Conservation (phyloP, 2,113 vertebrate species). For the Oxygymnocypris stewartii region DNA sequence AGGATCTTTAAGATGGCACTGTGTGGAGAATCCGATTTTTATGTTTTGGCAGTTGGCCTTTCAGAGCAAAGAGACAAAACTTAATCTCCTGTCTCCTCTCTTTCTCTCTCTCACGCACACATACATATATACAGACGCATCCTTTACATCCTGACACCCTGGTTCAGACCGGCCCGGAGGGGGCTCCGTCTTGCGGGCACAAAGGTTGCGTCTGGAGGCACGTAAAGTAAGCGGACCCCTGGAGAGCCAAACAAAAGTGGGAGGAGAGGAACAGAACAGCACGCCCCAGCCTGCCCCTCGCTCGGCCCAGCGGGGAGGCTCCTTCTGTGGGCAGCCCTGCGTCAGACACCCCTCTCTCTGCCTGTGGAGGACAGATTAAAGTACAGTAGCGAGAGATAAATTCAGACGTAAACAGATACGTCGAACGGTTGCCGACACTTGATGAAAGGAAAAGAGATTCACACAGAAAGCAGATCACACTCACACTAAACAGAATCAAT, state of each 20-base stretch:
- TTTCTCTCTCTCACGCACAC: slow-evolving; percentile 44
- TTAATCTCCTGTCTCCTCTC: slow-evolving; percentile 46
- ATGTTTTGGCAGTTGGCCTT: slow-evolving; percentile 48
- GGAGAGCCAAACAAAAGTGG: slow-evolving; percentile 41
- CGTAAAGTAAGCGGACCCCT: slow-evolving; percentile 46
- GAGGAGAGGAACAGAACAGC: slow-evolving; percentile 27
- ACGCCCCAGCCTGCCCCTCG: slow-evolving; percentile 5
- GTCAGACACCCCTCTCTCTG: background rate
- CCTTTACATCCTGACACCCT: slow-evolving; percentile 36
- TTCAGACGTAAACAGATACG: background rate
- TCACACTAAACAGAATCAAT: background rate
- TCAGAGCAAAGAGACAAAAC: slow-evolving; percentile 39
- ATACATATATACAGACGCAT: slow-evolving; percentile 44
- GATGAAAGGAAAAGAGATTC: slow-evolving; percentile 13
- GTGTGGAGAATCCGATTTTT: slow-evolving; percentile 52
- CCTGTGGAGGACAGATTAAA: slow-evolving; percentile 32
- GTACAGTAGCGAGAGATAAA: slow-evolving; percentile 33
- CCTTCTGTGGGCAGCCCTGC: slow-evolving; percentile 17
- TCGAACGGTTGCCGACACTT: background rate
- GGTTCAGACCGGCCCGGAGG: slow-evolving; percentile 32
- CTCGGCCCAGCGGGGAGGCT: slow-evolving; percentile 8
- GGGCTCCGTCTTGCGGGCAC: slow-evolving; percentile 49
- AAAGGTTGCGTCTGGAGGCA: slow-evolving; percentile 47
- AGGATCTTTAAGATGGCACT: slow-evolving; percentile 39
- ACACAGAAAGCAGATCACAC: background rate